phyloP scores from a whole-genome alignment of 1,140 invertebrate genomes.

The Caenorhabditis remanei region DNA sequence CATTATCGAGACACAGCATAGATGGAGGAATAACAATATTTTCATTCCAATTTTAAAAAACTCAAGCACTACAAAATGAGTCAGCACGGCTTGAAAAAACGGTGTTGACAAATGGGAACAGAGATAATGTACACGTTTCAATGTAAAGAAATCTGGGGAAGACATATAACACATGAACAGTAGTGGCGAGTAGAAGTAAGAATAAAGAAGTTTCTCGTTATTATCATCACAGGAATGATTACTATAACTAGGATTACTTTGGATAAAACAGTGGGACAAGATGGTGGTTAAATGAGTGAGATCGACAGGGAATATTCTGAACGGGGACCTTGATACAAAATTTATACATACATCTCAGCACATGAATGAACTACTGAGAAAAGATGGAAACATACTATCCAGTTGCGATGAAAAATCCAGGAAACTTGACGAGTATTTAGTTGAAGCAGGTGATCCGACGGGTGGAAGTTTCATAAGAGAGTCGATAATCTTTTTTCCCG shows the following conservation, averaged over 20 bases:
- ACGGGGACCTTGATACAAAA: background rate
- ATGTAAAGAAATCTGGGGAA: constrained; percentile 6
- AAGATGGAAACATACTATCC: constrained; percentile 17
- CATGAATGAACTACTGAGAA: background rate
- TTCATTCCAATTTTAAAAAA: background rate
- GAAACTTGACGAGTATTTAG: background rate
- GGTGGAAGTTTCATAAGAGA: background rate
- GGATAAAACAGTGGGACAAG: background rate
- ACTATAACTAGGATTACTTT: background rate
- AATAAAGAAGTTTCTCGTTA: background rate
- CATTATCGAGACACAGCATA: background rate
- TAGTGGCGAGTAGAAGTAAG: constrained; percentile 5
- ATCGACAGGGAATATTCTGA: background rate
- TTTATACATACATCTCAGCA: background rate
- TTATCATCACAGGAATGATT: constrained; percentile 45
- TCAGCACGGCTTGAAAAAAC: background rate
- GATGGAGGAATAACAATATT: background rate
- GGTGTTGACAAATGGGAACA: constrained; percentile 23
- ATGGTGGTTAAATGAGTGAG: background rate
- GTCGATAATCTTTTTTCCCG: constrained; percentile 60
- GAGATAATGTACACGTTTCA: constrained; percentile 17
- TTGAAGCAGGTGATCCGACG: background rate
- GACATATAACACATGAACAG: constrained; percentile 28
- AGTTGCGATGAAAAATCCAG: background rate
- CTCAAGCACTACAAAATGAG: constrained; percentile 11